phyloP scores from a whole-genome alignment of 2,797 vertebrate genomes.

The Dendrocincla fuliginosa region DNA sequence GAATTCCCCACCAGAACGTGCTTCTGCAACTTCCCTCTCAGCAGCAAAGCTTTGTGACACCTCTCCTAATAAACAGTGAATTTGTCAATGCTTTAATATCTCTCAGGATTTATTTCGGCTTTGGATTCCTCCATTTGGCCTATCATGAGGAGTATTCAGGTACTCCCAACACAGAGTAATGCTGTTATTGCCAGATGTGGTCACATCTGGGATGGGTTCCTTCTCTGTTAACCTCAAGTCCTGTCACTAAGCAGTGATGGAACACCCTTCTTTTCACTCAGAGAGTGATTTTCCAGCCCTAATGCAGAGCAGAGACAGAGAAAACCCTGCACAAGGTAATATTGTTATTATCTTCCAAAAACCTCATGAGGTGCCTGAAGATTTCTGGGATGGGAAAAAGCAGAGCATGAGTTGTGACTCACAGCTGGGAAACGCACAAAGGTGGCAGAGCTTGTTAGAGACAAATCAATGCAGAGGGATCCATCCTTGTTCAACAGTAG shows the following conservation, averaged over 20 bases:
- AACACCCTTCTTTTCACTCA: neutral
- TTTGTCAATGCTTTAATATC: neutral
- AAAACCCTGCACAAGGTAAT: neutral
- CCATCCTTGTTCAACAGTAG: neutral
- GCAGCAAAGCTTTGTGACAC: neutral
- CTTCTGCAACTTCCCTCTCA: neutral
- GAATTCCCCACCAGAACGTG: neutral
- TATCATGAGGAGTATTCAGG: accelerated
- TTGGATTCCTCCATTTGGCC: neutral
- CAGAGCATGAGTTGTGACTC: conserved; percentile 25
- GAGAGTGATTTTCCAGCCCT: neutral
- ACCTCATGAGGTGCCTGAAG: neutral
- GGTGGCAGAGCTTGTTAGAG: neutral
- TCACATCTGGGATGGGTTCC: neutral
- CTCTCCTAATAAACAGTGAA: accelerated
- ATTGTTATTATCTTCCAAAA: neutral
- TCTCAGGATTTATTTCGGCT: neutral
- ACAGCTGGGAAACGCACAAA: neutral
- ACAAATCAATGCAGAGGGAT: neutral
- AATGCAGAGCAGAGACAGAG: neutral
- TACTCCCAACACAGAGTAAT: accelerated
- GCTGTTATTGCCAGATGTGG: neutral
- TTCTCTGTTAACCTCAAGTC: neutral
- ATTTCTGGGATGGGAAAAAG: neutral
- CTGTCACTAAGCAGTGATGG: neutral